Conservation (phyloP, 2,113 vertebrate species). For the Anthoscopus minutus region DNA sequence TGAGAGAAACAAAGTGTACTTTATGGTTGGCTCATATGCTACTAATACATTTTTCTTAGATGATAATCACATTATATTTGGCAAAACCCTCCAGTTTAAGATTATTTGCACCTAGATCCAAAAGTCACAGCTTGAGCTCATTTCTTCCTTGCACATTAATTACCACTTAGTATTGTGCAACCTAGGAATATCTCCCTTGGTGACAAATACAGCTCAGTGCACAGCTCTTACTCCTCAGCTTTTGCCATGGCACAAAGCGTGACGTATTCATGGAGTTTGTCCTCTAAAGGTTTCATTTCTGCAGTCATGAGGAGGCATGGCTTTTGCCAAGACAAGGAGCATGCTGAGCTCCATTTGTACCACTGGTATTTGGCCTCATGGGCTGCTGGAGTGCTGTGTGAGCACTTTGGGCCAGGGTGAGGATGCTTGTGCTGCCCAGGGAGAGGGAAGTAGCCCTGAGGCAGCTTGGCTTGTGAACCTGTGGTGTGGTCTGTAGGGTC, state of each 20-base stretch:
- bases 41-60: not conserved
- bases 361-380: not conserved
- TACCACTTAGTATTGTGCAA: not conserved
- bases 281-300: not conserved
- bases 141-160: not conserved
- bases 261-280: not conserved
- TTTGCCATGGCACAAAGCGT: not conserved
- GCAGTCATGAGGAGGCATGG: not conserved
- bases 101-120: not conserved
- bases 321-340: not conserved
- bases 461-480: not conserved
- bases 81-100: not conserved
- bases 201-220: not conserved
- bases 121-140: slow-evolving; percentile 3
- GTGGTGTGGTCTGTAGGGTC: not conserved
- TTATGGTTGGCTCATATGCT: not conserved
- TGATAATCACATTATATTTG: not conserved
- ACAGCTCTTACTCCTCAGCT: not conserved
- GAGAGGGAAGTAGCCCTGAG: not conserved
- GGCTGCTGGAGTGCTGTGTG: not conserved
- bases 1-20: slow-evolving; percentile 15
- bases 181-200: not conserved
- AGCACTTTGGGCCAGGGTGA: not conserved
- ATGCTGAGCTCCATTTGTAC: not conserved
- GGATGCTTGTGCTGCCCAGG: rapidly evolving